Conservation (phyloP, 1,140 invertebrate species). For the Drusus annulatus region DNA sequence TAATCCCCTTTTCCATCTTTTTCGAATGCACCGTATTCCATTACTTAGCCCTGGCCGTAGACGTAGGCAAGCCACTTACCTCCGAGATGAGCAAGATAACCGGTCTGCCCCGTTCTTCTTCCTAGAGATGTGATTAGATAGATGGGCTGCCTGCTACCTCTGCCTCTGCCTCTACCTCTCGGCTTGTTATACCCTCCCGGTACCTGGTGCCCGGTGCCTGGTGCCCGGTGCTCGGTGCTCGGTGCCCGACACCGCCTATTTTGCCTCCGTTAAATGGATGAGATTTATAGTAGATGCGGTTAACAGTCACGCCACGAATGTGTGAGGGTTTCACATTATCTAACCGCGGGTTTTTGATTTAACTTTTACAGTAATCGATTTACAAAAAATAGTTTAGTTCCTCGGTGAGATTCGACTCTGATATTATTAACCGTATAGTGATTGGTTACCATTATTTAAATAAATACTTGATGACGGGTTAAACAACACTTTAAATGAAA, state of each 20-base stretch:
- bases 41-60: constrained; percentile 33
- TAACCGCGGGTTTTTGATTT: constrained; percentile 28
- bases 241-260: constrained; percentile 17
- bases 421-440: neutral
- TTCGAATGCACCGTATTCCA: constrained; percentile 30
- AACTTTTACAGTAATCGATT: constrained; percentile 36
- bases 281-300: constrained; percentile 31
- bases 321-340: constrained; percentile 32
- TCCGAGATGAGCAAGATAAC: constrained; percentile 28
- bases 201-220: too few relatives aligned
- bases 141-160: neutral
- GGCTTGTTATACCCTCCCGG: too few relatives aligned
- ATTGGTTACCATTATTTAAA: neutral
- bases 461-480: neutral
- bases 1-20: neutral
- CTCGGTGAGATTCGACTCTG: neutral
- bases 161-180: neutral
- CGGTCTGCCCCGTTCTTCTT: constrained; percentile 24
- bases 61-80: constrained; percentile 43
- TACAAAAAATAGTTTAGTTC: constrained; percentile 2
- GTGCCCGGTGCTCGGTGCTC: neutral
- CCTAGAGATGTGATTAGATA: constrained; percentile 41
- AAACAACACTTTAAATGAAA: neutral
- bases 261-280: constrained; percentile 34
- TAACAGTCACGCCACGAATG: constrained; percentile 23